A percentile compares a stretch with the other conserved stretches of the same genome.
phyloP scores from a whole-genome alignment of 1,140 invertebrate species.

The Mya arenaria region DNA sequence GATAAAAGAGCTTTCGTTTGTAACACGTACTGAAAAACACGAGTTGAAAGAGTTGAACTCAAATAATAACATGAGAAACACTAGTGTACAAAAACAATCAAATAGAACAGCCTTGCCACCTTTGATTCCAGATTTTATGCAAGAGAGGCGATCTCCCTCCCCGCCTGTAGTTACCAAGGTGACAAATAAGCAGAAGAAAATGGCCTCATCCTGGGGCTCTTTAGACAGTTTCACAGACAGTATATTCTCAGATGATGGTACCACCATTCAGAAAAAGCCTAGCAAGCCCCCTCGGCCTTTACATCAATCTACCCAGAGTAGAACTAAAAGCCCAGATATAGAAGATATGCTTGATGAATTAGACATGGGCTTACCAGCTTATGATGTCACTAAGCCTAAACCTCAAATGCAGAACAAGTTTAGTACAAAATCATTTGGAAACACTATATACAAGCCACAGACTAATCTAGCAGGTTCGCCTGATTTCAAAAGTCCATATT shows the following conservation, averaged over 20 bases:
- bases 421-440: slow-evolving; percentile 35
- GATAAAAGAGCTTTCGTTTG: slow-evolving; percentile 37
- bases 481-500: slow-evolving; percentile 77
- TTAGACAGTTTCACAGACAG: slow-evolving; percentile 76
- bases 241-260: slow-evolving; percentile 75
- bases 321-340: slow-evolving; percentile 59
- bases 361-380: slow-evolving; percentile 75
- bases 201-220: slow-evolving; percentile 67
- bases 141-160: slow-evolving; percentile 58
- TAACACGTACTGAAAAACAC: slow-evolving; percentile 48
- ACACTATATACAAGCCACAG: slow-evolving; percentile 74
- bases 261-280: slow-evolving; percentile 61
- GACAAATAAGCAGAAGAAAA: slow-evolving; percentile 53
- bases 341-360: slow-evolving; percentile 73
- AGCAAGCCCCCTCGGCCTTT: slow-evolving; percentile 42
- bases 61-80: slow-evolving; percentile 17
- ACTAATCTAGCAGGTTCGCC: slow-evolving; percentile 77
- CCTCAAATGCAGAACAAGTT: slow-evolving; percentile 33
- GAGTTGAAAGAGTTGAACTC: slow-evolving; percentile 44
- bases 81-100: neutral
- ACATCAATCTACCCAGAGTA: slow-evolving; percentile 22
- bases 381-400: slow-evolving; percentile 67
- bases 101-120: slow-evolving; percentile 23
- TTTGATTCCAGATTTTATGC: slow-evolving; percentile 24
- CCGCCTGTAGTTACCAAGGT: slow-evolving; percentile 15